These are phyloP conservation scores for Microcebus jonahi DNA, from an alignment of 2,113 vertebrate species.

Conservation along the genomic window DNA sequence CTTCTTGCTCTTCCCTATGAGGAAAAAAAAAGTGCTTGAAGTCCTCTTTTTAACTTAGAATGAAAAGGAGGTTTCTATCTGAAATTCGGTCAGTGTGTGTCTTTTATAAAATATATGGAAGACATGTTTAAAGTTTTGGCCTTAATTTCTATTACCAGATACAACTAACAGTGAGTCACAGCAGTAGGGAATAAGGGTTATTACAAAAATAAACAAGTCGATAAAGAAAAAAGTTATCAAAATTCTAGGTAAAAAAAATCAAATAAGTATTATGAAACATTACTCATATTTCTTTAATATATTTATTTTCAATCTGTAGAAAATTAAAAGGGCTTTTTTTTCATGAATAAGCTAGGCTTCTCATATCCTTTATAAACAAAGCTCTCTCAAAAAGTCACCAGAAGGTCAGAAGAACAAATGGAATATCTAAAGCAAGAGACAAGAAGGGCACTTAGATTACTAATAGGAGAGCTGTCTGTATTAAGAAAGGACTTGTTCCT, in stretches of 20 bases:
- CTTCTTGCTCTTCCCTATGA: conserved; percentile 90
- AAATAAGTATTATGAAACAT: background rate
- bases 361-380: background rate
- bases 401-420: background rate
- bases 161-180: background rate
- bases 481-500: background rate
- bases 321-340: background rate
- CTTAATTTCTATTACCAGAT: background rate
- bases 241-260: background rate
- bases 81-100: background rate
- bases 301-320: background rate
- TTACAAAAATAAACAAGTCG: background rate
- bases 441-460: background rate
- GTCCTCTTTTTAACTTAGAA: background rate
- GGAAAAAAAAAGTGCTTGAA: background rate
- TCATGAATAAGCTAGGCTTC: background rate
- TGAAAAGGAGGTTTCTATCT: background rate
- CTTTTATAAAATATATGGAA: background rate
- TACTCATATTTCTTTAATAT: background rate
- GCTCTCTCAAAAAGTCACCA: background rate
- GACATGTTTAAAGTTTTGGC: background rate
- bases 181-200: background rate
- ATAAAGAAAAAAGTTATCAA: conserved; percentile 4
- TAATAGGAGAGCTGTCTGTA: background rate
- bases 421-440: background rate